phyloP scores from a whole-genome alignment of 1,140 invertebrate genomes.

The Calosoma granatense region DNA sequence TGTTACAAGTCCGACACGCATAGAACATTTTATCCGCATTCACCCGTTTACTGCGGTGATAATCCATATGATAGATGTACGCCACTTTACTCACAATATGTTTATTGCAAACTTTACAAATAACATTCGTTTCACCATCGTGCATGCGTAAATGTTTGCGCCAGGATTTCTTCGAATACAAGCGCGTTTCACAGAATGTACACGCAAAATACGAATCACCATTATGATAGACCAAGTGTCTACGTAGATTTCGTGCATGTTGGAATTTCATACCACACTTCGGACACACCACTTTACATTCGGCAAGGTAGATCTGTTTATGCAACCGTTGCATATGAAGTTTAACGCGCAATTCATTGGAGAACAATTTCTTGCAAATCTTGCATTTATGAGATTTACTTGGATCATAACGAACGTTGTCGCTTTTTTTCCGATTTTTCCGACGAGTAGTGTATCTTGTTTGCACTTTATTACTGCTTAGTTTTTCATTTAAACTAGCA shows the following conservation, averaged over 20 bases:
- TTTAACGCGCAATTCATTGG: background rate
- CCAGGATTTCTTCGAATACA: constrained; percentile 1
- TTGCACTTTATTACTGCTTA: too few species aligned
- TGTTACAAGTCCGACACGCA: background rate
- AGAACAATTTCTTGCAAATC: background rate
- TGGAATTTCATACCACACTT: background rate
- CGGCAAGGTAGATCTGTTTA: background rate
- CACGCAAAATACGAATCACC: background rate
- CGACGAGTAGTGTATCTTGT: too few species aligned
- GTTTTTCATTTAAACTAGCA: too few species aligned
- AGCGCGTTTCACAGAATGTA: background rate
- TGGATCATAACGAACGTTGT: background rate
- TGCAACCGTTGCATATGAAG: background rate
- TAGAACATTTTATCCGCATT: background rate
- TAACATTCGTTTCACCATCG: background rate
- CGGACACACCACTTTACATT: background rate
- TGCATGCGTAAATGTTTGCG: background rate
- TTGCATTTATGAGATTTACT: background rate
- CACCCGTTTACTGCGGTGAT: background rate
- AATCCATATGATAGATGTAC: background rate
- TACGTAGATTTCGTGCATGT: background rate
- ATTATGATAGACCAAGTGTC: background rate
- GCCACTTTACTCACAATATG: background rate
- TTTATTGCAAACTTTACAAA: constrained; percentile 6
- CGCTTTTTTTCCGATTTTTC: too few species aligned